Conservation (phyloP, 2,888 invertebrate species). For the Melanophora roralis region DNA sequence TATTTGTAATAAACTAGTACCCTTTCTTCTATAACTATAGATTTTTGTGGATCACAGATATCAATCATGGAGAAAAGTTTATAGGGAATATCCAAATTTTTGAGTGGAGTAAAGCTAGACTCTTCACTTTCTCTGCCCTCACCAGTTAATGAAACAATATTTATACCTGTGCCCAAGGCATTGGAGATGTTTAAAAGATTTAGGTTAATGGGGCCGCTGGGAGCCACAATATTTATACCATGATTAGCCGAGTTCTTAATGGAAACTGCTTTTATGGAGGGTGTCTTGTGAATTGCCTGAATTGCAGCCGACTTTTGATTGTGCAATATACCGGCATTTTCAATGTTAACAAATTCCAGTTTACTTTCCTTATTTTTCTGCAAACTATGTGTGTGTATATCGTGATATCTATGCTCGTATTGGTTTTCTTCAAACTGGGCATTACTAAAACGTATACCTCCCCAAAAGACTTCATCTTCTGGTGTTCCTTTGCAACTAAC, state of each 20-base stretch:
- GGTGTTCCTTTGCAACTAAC: constrained; percentile 88
- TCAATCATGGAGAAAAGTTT: constrained; percentile 95
- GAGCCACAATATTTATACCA: constrained; percentile 94
- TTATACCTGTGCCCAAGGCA: constrained; percentile 93
- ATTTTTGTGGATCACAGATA: constrained; percentile 96
- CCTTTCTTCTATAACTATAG: constrained; percentile 91
- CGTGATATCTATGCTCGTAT: constrained; percentile 89
- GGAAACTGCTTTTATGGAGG: constrained; percentile 87
- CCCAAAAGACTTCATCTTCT: constrained; percentile 89
- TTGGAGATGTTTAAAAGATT: constrained; percentile 86
- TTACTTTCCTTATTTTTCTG: constrained; percentile 85
- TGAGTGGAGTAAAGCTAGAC: constrained; percentile 92
- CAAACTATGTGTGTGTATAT: constrained; percentile 86
- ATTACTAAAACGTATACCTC: constrained; percentile 94
- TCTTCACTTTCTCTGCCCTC: constrained; percentile 92
- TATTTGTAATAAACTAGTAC: constrained; percentile 97
- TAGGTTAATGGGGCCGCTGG: constrained; percentile 87
- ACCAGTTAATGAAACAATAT: constrained; percentile 92
- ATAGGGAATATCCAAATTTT: constrained; percentile 89
- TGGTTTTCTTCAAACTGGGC: constrained; percentile 92
- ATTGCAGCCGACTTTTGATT: constrained; percentile 96
- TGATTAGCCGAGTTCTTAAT: constrained; percentile 91
- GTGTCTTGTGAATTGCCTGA: constrained; percentile 92
- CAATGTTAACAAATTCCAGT: constrained; percentile 87
- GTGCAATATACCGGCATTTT: constrained; percentile 96